Conservation (phyloP, 2,113 vertebrate genomes). For the Neodon shergylaensis region DNA sequence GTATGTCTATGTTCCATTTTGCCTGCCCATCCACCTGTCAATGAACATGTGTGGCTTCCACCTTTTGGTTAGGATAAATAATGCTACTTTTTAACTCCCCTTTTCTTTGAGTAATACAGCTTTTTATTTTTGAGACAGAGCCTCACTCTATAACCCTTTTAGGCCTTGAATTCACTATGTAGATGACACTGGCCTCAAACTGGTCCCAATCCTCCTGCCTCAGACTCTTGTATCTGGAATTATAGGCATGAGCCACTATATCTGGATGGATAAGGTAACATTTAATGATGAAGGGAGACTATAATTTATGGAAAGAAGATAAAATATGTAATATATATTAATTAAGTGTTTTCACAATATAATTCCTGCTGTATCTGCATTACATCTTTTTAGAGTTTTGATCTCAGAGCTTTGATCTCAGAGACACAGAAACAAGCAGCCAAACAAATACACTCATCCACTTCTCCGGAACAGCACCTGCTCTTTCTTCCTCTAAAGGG, state of each 20-base stretch:
- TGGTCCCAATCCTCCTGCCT: background rate
- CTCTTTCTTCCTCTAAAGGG: background rate
- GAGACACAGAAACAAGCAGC: conserved; percentile 21
- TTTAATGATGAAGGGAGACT: background rate
- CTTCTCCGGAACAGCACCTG: background rate
- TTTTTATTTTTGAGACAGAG: background rate
- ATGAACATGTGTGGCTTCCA: background rate
- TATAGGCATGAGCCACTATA: background rate
- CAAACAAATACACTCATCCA: background rate
- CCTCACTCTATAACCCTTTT: background rate
- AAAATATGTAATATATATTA: background rate
- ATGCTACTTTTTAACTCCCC: background rate
- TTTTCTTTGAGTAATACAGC: background rate
- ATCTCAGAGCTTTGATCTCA: background rate
- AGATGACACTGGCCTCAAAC: background rate
- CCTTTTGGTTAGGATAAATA: background rate
- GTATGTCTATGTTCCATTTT: background rate
- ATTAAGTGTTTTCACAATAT: conserved; percentile 16
- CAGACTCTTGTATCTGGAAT: background rate
- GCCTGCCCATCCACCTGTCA: background rate
- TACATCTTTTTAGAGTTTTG: background rate
- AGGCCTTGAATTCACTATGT: background rate
- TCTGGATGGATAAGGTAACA: background rate
- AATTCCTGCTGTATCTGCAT: background rate
- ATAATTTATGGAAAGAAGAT: background rate